A percentile compares a stretch with the other conserved stretches of the same genome.
These are phyloP conservation scores for Zootoca vivipara DNA, from an alignment of 2,113 vertebrate genomes.

Conservation along the genomic window DNA sequence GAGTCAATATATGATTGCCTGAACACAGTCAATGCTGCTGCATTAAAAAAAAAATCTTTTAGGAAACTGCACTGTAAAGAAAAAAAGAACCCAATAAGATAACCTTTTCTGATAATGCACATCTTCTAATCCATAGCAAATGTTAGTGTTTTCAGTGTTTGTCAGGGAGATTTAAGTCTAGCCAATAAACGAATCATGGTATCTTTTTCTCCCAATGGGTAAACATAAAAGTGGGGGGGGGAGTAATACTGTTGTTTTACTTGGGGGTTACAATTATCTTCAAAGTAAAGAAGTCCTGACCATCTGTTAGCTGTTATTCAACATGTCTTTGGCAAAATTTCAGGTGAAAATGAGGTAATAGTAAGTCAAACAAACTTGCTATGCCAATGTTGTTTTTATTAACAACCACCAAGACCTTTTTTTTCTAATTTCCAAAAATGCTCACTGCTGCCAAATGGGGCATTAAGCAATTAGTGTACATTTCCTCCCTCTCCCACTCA, in stretches of 20 bases:
- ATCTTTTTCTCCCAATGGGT: constrained; percentile 10
- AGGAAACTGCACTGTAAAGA: too few species aligned
- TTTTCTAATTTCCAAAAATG: constrained; percentile 51
- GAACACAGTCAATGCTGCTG: background rate
- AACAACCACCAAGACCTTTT: constrained; percentile 55
- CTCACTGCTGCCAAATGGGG: constrained; percentile 58
- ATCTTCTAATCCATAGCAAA: constrained; percentile 18
- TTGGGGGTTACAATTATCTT: constrained; percentile 59
- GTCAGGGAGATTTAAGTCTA: constrained; percentile 21
- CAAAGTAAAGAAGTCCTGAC: constrained; percentile 50
- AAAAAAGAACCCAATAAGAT: background rate
- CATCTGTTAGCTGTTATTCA: constrained; percentile 64
- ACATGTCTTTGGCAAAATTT: constrained; percentile 63
- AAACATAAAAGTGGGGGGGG: constrained; percentile 20
- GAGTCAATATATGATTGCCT: background rate
- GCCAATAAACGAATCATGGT: background rate
- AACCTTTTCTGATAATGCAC: background rate
- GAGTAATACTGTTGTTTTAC: constrained; percentile 41
- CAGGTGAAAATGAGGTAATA: constrained; percentile 72
- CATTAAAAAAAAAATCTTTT: background rate
- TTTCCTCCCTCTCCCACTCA: constrained; percentile 42
- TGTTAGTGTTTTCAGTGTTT: background rate
- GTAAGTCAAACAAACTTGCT: constrained; percentile 60
- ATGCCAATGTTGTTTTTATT: constrained; percentile 60
- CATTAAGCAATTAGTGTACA: constrained; percentile 61